These are phyloP conservation scores for Sitta europaea DNA, from an alignment of 2,113 vertebrate species.

Conservation along the genomic window DNA sequence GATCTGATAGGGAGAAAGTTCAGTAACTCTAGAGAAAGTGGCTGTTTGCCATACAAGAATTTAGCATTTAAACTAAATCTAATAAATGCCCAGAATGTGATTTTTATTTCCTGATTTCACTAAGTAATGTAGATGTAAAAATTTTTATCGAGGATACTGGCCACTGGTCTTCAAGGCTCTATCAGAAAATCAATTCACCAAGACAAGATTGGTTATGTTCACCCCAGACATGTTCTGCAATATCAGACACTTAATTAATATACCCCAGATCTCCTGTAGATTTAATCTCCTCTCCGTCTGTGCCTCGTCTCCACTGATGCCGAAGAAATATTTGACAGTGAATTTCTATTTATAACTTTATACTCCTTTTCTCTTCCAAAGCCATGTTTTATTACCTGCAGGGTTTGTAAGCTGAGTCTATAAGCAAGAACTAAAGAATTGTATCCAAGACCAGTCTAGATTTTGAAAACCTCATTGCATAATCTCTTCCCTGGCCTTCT, in stretches of 20 bases:
- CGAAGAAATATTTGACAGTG: constrained; percentile 38
- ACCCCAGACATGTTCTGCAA: constrained; percentile 43
- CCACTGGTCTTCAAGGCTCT: constrained; percentile 38
- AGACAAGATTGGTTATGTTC: constrained; percentile 52
- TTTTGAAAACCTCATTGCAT: not conserved
- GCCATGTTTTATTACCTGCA: constrained; percentile 17
- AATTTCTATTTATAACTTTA: constrained; percentile 62
- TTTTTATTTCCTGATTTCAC: constrained; percentile 49
- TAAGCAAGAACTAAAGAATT: not conserved
- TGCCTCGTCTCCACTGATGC: constrained; percentile 20
- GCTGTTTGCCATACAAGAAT: constrained; percentile 13
- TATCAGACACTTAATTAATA: constrained; percentile 73
- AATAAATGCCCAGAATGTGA: not conserved
- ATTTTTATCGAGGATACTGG: constrained; percentile 36
- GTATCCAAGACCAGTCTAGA: not conserved
- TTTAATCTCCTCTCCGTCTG: constrained; percentile 61
- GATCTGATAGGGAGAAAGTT: constrained; percentile 21
- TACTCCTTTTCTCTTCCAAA: constrained; percentile 4
- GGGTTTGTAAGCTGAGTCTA: not conserved
- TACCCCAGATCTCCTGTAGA: constrained; percentile 45
- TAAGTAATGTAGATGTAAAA: constrained; percentile 56
- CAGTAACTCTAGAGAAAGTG: constrained; percentile 26
- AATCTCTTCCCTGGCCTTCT: not conserved
- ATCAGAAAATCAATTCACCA: constrained; percentile 71
- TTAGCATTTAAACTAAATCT: constrained; percentile 45